Percentiles rank a stretch among this genome's conserved stretches.
phyloP scores from a whole-genome alignment of 1,140 invertebrate species.

The Ostrea edulis region DNA sequence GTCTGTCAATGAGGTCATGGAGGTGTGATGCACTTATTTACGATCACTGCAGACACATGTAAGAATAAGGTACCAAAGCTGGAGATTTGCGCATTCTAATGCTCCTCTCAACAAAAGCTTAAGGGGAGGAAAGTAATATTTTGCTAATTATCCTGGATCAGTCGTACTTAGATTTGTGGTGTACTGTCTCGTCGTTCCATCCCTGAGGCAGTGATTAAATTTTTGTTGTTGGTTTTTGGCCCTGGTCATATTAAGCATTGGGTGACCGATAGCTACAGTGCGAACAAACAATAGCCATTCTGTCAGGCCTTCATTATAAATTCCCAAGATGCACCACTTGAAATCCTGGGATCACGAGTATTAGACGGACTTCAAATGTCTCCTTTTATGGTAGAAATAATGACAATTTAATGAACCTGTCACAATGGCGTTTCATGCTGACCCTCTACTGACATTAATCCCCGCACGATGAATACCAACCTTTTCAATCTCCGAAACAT shows the following conservation, averaged over 20 bases:
- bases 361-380: conserved; percentile 28
- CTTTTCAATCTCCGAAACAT: conserved; percentile 17
- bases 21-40: too few relatives aligned
- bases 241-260: background rate
- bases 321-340: conserved; percentile 26
- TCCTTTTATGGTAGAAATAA: conserved; percentile 21
- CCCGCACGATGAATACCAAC: background rate
- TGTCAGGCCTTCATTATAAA: conserved; percentile 12
- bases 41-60: too few relatives aligned
- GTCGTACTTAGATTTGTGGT: background rate
- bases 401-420: conserved; percentile 16
- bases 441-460: conserved; percentile 17
- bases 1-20: too few relatives aligned
- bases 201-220: background rate
- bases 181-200: background rate
- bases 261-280: background rate
- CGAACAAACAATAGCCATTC: background rate
- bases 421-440: background rate
- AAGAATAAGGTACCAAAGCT: too few relatives aligned
- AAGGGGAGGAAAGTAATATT: too few relatives aligned
- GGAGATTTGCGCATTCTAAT: too few relatives aligned
- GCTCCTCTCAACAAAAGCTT: too few relatives aligned
- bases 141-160: background rate
- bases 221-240: background rate
- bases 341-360: conserved; percentile 13